Percentiles rank a stretch among this genome's conserved stretches.
These are phyloP conservation scores for Bubo blakistoni DNA, from an alignment of 2,113 vertebrate species.

Conservation along the genomic window DNA sequence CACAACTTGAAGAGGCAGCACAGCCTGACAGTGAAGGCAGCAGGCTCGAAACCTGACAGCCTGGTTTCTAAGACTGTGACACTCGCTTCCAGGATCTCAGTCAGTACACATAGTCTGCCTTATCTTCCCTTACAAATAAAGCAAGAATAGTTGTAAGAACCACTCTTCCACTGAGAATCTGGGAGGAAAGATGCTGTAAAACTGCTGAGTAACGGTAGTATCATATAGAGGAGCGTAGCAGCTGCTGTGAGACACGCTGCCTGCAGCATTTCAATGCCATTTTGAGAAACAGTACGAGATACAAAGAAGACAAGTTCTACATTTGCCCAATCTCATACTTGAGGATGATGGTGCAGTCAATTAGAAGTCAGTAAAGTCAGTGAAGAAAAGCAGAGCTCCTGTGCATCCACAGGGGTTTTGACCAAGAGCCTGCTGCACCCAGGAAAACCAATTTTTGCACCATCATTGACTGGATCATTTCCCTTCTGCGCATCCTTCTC, in stretches of 20 bases:
- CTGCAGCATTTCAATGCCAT: background rate
- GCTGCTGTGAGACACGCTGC: background rate
- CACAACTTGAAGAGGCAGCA: background rate
- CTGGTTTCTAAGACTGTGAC: background rate
- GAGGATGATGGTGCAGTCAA: background rate
- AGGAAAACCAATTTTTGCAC: background rate
- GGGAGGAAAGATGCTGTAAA: background rate
- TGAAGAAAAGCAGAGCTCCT: background rate
- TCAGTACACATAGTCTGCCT: background rate
- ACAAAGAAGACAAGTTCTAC: no score
- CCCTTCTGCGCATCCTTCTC: background rate
- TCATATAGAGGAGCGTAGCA: accelerated
- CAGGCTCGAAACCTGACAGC: background rate
- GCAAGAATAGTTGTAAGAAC: background rate
- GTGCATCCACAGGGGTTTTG: background rate
- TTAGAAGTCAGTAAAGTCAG: background rate
- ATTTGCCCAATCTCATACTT: background rate
- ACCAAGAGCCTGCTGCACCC: background rate
- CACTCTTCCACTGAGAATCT: no score
- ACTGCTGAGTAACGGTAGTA: background rate
- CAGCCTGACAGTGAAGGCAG: background rate
- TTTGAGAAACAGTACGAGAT: background rate
- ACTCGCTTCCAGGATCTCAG: background rate
- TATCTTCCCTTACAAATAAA: background rate
- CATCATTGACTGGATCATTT: background rate